Evolutionary conservation across 2,888 invertebrate genomes (phyloP), one percentile per base, ranked within the genome.

Genomic region (Ochropleura leucogaster): DNA sequence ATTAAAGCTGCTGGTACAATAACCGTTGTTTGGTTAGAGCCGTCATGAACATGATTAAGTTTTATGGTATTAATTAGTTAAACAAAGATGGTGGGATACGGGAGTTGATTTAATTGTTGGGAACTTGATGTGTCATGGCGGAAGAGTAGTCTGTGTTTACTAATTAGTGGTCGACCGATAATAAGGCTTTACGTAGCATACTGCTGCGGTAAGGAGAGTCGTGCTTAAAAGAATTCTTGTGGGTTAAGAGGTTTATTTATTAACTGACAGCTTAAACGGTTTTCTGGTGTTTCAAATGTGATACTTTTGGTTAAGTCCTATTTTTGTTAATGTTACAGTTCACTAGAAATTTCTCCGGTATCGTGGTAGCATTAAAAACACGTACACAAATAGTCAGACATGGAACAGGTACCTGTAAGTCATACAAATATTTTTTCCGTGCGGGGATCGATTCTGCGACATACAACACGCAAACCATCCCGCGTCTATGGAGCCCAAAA

Each of bases 21-120:
- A 79, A 82, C 74, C 55, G 72, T 85, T 88, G 80, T 84, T 84
- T 82, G 70, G 72, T 80, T 70, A 82, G 65, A 74, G 63, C 64
- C 51, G 68, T 55, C 55, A 74, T 82, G 55, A 76, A 74, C 46
- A 62, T 68, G 77, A 81, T 83, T 70, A 78, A 68, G 72, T 77
- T 79, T 85, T 76, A 84, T 85, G 71, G 72, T 80, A 69, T 82
- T 85, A 84, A 87, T 86, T 86, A 87, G 80, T 80, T 82, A 67
- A 82, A 80, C 79, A 78, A 85, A 82, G 83, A 87, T 78, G 60
- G 74, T 51, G 64, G 64, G 72, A 86, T 85, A 83, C 79, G 85
- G 85, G 85, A 72, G 69, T 71, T 68, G 72, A 69, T 69, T 66
- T 72, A 72, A 82, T 71, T 75, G 75, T 65, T 64, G 63, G 30